Base-by-base conservation (phyloP, 2,888 invertebrate genomes). In the Conchocele bisecta region DNA sequence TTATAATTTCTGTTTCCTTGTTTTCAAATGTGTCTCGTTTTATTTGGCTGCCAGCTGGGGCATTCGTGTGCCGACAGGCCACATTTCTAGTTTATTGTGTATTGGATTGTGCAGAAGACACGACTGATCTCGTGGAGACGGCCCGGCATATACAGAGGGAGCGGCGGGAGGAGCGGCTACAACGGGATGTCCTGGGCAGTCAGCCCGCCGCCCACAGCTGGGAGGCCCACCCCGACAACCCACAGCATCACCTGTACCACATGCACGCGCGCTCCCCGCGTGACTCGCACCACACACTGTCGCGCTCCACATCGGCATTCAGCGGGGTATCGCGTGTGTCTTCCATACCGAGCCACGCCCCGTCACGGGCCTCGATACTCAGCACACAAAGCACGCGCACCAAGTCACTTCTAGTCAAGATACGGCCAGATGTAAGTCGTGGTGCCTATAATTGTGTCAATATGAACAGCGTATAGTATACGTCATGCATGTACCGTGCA, bases 91-190 rank as follows among this genome's bases (percentile, higher is more conserved):
- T 9, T 42, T 9, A 20, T 20, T 42, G n/a, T 57, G 20, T 37
- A 24, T 20, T 29, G 20, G 20, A 6, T 57, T 24, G 64, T 50
- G 6, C 60, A 79, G 81, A 79, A 31, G 79, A 81, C 37, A 83
- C 81, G 0, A 81, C 42, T 13, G 81, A 81, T 20, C 59, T 78
- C 9, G 70, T 83, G n/a, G 83, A 83, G 37, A 61, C 72, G n/a
- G 83, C 83, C 22, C 67, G 71, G n/a, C 53, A 70, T 33, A 76
- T 83, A 22, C 83, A 83, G 48, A 48, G 79, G 48, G 81, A 83
- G 29, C 56, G 83, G 33, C 56, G 78, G 35, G 54, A 67, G 35
- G 74, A 79, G 51, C 73, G 70, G 50, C 67, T 75, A 66, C 66
- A 73, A 56, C 50, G 68, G 33, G 73, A 79, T 42, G 50, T 61